phyloP scores from a whole-genome alignment of 2,113 vertebrate genomes.

The Erythrocebus patas region DNA sequence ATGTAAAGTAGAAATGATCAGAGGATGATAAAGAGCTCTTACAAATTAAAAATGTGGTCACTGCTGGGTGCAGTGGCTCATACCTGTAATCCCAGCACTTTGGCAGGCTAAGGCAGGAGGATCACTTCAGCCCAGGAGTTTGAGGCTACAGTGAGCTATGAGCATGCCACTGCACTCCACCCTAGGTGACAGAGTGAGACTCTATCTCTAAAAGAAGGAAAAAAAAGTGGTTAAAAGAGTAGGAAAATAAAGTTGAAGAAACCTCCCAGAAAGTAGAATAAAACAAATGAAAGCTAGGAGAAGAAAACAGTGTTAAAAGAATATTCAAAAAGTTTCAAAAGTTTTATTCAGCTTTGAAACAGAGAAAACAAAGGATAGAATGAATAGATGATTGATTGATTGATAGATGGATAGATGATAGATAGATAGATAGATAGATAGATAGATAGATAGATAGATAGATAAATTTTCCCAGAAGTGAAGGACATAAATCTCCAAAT shows the following conservation, averaged over 20 bases:
- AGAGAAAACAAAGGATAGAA: not conserved
- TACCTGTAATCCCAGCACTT: too few relatives aligned
- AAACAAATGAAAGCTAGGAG: not conserved
- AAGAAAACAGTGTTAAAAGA: not conserved
- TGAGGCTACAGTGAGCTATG: too few relatives aligned
- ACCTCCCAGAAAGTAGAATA: not conserved
- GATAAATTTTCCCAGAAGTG: not conserved
- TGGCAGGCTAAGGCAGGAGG: too few relatives aligned
- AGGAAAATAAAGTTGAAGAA: constrained; percentile 33
- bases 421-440: not conserved
- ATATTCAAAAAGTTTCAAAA: not conserved
- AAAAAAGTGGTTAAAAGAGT: not conserved
- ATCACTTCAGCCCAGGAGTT: too few relatives aligned
- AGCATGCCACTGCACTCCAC: too few relatives aligned
- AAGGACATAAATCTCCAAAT: not conserved
- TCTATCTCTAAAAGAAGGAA: not conserved
- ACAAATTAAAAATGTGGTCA: not conserved
- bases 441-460: not conserved
- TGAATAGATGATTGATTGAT: not conserved
- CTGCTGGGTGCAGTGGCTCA: too few relatives aligned
- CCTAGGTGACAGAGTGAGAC: too few relatives aligned
- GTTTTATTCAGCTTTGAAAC: not conserved
- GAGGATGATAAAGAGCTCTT: not conserved
- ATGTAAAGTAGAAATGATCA: not conserved
- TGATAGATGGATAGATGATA: not conserved